These are phyloP conservation scores for Glaucidium brasilianum DNA, from an alignment of 2,113 vertebrate genomes.

Conservation along the genomic window DNA sequence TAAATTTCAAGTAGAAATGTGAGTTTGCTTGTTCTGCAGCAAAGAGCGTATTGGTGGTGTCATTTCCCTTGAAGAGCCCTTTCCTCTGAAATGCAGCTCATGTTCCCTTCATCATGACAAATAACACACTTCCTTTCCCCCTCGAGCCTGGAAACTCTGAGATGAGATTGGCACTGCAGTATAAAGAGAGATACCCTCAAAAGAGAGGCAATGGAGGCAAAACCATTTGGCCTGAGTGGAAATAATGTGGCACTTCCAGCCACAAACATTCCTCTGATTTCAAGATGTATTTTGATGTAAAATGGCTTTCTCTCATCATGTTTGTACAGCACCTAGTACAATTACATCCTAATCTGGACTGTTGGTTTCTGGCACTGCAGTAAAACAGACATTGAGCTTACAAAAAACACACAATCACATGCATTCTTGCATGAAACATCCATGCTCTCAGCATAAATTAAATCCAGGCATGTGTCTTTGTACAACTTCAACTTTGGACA, in stretches of 20 bases:
- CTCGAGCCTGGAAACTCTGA: conserved; percentile 2
- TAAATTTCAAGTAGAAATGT: background rate
- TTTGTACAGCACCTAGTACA: background rate
- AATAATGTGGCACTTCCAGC: background rate
- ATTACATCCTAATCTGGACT: background rate
- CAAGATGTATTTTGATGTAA: background rate
- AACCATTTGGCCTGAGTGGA: background rate
- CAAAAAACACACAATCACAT: background rate
- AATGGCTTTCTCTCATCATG: background rate
- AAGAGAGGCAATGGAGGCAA: background rate
- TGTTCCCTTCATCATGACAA: background rate
- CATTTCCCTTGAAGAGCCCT: background rate
- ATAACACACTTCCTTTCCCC: background rate
- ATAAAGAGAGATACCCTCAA: background rate
- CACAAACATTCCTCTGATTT: background rate
- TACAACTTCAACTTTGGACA: background rate
- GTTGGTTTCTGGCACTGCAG: background rate
- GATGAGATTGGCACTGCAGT: background rate
- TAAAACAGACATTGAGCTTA: background rate
- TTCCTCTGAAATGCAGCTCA: background rate
- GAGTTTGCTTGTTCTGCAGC: background rate
- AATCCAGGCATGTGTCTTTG: background rate
- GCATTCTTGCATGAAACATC: background rate
- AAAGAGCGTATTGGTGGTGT: background rate
- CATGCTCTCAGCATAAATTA: background rate